Base-by-base conservation (phyloP, 2,888 invertebrate genomes). In the Troides aeacus region DNA sequence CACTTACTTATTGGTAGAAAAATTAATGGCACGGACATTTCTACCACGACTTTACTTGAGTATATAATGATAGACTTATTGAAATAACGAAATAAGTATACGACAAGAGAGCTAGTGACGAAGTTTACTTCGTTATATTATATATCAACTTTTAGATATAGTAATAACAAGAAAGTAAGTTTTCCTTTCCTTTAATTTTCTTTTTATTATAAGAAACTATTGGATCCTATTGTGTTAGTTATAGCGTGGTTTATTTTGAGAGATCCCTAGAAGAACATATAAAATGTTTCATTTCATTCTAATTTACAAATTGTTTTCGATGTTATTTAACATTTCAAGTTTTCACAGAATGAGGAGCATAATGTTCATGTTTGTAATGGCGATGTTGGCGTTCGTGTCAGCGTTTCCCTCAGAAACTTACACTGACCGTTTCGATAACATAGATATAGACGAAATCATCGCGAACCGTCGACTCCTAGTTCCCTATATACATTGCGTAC, bases 381-480 rank as follows among this genome's bases (percentile, higher is more conserved):
- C 81, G 61, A 42, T 21, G 5, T 78, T 83, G 46, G 81, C 84
- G 1, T 68, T 78, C 24, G 79, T 76, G 4, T 61, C 75, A 0
- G 85, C 85, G 0, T 79, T 78, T 4, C 84, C 85, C 0, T 77
- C 77, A 0, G 82, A 81, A 0, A 72, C 76, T 0, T 96, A 96
- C 81, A 95, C 95, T 1, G 94, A 93, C 42, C 95, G 94, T 78
- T 96, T 95, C 77, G 96, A 96, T 78, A 94, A 95, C 74, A 87
- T 96, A 57, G 93, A 96, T 80, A 76, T 96, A 66, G 95, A 96
- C 69, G 94, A 94, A 78, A 94, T 96, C 72, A 84, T 96, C 57
- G 81, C 78, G 17, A 96, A 94, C 79, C 94, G 95, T n/a, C 93
- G 96, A 30, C 85, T 96, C 58, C 85, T 96, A 15, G 93, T 93